Evolutionary conservation across 2,888 invertebrate genomes (phyloP).

Genomic region (Prosopocoilus inquinatus): DNA sequence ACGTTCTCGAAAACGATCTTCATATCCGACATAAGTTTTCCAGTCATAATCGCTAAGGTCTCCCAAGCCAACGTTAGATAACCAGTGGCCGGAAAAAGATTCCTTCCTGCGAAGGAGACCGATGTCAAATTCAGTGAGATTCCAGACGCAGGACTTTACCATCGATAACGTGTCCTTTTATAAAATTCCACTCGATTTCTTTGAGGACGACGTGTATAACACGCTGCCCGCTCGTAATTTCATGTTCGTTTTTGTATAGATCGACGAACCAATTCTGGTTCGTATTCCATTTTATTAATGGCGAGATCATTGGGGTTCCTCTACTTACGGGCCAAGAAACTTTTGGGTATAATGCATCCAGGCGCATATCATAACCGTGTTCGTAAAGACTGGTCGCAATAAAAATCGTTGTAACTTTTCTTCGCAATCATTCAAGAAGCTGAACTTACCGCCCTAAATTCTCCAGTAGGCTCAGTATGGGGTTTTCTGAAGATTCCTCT

Average conservation of each 20-base stretch:
- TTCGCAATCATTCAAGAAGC: not conserved
- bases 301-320: slow-evolving; percentile 80
- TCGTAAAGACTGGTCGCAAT: slow-evolving; percentile 64
- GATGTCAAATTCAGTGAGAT: not conserved
- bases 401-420: not conserved
- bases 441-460: slow-evolving; percentile 9
- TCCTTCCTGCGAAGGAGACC: slow-evolving; percentile 39
- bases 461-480: not conserved
- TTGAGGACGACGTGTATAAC: slow-evolving; percentile 58
- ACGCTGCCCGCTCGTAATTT: slow-evolving; percentile 66
- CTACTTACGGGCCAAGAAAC: slow-evolving; percentile 80
- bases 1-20: slow-evolving; percentile 60
- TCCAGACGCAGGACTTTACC: slow-evolving; percentile 61
- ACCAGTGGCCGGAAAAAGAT: slow-evolving; percentile 62
- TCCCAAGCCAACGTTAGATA: slow-evolving; percentile 55
- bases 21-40: slow-evolving; percentile 46
- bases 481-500: not conserved
- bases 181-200: slow-evolving; percentile 68
- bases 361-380: slow-evolving; percentile 70
- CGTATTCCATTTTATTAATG: slow-evolving; percentile 88
- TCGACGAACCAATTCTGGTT: slow-evolving; percentile 72
- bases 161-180: slow-evolving; percentile 81
- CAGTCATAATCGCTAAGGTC: slow-evolving; percentile 51
- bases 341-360: slow-evolving; percentile 74
- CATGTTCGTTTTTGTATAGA: slow-evolving; percentile 65